These are phyloP conservation scores for Grammomys dolichurus DNA, from an alignment of 2,113 vertebrate genomes.

Conservation along the genomic window DNA sequence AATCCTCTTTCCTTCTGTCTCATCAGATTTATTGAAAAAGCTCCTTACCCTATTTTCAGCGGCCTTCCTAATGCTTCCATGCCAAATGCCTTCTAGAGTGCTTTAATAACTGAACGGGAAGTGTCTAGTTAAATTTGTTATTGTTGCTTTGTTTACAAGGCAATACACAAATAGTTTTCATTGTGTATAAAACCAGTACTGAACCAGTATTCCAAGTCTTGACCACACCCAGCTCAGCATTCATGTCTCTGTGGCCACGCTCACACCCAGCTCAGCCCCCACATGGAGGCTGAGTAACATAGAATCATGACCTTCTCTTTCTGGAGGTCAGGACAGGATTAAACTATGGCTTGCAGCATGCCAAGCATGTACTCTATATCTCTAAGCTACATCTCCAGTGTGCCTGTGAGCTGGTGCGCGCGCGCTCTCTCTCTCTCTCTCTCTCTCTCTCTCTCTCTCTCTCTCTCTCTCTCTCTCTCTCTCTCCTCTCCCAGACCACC, in stretches of 20 bases:
- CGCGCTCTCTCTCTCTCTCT: background rate
- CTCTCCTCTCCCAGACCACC: background rate
- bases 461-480: background rate
- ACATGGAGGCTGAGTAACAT: background rate
- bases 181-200: too few species aligned
- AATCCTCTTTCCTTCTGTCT: background rate
- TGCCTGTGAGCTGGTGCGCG: background rate
- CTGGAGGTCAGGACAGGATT: background rate
- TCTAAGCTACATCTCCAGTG: background rate
- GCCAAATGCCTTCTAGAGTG: background rate
- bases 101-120: background rate
- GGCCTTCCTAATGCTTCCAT: background rate
- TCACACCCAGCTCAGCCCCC: background rate
- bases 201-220: background rate
- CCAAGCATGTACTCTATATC: background rate
- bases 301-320: background rate
- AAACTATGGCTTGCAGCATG: background rate
- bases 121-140: too few species aligned
- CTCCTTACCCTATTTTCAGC: background rate
- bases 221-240: too few species aligned
- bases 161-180: background rate
- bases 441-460: background rate
- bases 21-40: background rate
- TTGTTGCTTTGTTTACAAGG: background rate
- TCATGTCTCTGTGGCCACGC: too few species aligned